Evolutionary conservation across 2,888 invertebrate species (phyloP).

Genomic region (Phyto melanocephala): DNA sequence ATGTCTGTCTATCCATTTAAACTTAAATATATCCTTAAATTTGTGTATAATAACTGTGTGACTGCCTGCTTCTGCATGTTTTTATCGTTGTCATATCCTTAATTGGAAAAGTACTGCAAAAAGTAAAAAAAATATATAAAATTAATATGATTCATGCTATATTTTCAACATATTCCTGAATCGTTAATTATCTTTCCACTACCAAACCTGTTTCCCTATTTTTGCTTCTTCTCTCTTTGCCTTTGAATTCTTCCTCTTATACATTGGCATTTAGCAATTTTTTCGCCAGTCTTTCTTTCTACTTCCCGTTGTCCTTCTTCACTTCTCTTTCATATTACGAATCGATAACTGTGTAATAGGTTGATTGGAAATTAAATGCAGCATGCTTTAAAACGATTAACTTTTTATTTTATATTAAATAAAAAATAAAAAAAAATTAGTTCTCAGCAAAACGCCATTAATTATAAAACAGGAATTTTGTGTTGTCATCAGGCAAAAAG

Average conservation of each 20-base stretch:
- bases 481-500: conserved; percentile 22
- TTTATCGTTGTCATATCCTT: background rate
- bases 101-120: background rate
- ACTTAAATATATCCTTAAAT: too few species aligned
- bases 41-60: background rate
- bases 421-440: background rate
- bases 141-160: conserved; percentile 26
- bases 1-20: background rate
- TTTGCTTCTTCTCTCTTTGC: background rate
- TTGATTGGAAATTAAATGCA: conserved; percentile 61
- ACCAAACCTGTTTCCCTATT: background rate
- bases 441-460: conserved; percentile 42
- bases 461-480: conserved; percentile 45
- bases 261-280: background rate
- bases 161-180: conserved; percentile 38
- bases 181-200: background rate
- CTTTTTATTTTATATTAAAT: conserved; percentile 38
- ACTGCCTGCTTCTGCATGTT: background rate
- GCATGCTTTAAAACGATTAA: conserved; percentile 58
- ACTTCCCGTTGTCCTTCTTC: background rate
- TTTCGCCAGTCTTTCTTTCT: background rate
- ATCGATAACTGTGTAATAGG: conserved; percentile 54
- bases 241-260: background rate
- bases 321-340: background rate
- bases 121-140: background rate